Evolutionary conservation across 1,140 invertebrate genomes (phyloP).

Genomic region (Paraescarpia echinospica): DNA sequence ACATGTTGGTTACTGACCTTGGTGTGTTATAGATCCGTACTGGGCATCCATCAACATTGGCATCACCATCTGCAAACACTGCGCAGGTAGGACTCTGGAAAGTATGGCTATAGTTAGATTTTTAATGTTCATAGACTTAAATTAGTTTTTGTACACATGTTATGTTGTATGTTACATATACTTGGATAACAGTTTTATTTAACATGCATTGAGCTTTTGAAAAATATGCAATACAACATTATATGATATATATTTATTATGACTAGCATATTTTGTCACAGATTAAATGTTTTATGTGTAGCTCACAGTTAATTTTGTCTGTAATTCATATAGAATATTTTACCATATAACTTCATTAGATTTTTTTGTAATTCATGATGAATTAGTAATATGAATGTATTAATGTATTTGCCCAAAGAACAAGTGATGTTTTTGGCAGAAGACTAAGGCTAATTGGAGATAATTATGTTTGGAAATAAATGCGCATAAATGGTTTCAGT

Average conservation of each 20-base stretch:
- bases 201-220: background rate
- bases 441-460: background rate
- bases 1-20: background rate
- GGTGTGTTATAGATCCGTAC: slow-evolving; percentile 38
- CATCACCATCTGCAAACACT: slow-evolving; percentile 49
- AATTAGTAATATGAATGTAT: background rate
- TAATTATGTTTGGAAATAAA: background rate
- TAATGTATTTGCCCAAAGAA: background rate
- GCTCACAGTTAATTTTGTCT: too few relatives aligned
- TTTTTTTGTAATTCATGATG: background rate
- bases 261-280: background rate
- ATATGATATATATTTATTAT: background rate
- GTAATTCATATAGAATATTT: background rate
- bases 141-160: background rate
- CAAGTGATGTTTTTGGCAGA: background rate
- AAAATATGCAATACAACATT: background rate
- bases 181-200: background rate
- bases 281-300: too few relatives aligned
- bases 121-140: background rate
- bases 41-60: slow-evolving; percentile 51
- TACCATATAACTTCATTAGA: background rate
- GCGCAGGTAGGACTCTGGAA: slow-evolving; percentile 39
- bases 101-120: background rate
- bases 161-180: background rate
- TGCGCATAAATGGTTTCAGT: background rate